Percentiles rank a stretch among this genome's conserved stretches.
phyloP scores from a whole-genome alignment of 2,888 invertebrate species.

The Erebia ligea region DNA sequence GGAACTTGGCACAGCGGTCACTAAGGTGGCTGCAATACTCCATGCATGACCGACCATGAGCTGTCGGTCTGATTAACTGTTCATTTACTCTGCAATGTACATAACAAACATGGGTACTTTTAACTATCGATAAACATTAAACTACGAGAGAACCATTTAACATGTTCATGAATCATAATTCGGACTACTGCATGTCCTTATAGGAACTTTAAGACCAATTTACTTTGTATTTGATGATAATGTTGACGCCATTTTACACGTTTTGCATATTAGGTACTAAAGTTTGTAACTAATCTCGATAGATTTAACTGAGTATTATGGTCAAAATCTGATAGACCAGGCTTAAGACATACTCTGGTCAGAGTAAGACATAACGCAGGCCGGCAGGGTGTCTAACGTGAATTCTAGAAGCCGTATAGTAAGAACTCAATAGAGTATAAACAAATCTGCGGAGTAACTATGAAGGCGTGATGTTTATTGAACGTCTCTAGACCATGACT shows the following conservation, averaged over 20 bases:
- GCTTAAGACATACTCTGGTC: no score
- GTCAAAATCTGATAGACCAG: no score
- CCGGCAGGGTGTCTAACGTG: no score
- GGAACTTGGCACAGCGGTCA: conserved; percentile 4
- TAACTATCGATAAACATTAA: not conserved
- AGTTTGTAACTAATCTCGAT: no score
- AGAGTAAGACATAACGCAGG: no score
- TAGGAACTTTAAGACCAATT: not conserved
- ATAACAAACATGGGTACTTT: not conserved
- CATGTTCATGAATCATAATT: not conserved
- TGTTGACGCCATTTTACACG: not conserved
- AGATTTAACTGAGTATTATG: no score
- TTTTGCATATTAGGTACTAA: no score
- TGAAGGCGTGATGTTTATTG: no score
- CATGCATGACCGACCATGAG: conserved; percentile 18
- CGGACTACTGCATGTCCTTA: not conserved
- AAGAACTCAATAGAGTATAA: no score
- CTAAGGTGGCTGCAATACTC: conserved; percentile 11
- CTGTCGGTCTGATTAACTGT: conserved; percentile 17
- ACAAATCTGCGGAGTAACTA: no score
- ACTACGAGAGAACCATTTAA: conserved; percentile 2
- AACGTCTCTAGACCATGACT: no score
- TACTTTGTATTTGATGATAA: not conserved
- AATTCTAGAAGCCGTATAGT: no score
- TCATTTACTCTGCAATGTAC: not conserved